Evolutionary conservation across 2,888 invertebrate species (phyloP).

Genomic region (Drosophila vallismaia): DNA sequence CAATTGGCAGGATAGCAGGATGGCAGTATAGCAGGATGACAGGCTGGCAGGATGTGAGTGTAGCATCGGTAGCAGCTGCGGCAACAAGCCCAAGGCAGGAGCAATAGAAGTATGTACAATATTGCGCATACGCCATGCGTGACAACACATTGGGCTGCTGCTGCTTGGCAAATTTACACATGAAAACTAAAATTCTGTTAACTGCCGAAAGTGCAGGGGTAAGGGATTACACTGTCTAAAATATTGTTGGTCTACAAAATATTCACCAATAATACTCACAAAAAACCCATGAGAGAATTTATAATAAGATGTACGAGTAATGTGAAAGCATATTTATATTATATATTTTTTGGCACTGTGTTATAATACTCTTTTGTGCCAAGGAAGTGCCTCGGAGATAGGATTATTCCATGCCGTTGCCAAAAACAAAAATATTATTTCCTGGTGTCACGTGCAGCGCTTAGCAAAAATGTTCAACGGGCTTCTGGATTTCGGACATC

Average conservation of each 20-base stretch:
- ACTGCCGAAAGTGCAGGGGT: constrained; percentile 12
- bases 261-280: too few relatives aligned
- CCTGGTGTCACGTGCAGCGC: constrained; percentile 54
- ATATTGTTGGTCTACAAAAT: background rate
- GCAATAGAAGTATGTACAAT: constrained; percentile 25
- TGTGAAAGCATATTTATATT: background rate
- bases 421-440: constrained; percentile 22
- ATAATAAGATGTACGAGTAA: too few relatives aligned
- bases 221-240: constrained; percentile 8
- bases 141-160: constrained; percentile 43
- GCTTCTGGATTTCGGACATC: constrained; percentile 30
- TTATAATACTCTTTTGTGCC: constrained; percentile 24
- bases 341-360: constrained; percentile 23
- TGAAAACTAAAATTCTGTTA: constrained; percentile 26
- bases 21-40: background rate
- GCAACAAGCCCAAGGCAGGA: constrained; percentile 14
- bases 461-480: constrained; percentile 48
- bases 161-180: constrained; percentile 36
- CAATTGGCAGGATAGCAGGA: constrained; percentile 61
- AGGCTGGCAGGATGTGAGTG: constrained; percentile 13
- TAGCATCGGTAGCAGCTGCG: constrained; percentile 29
- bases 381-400: background rate
- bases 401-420: constrained; percentile 20
- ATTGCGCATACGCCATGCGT: constrained; percentile 63
- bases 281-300: too few relatives aligned